Evolutionary conservation across 2,888 invertebrate species (phyloP).

Genomic region (Junonia oenone): DNA sequence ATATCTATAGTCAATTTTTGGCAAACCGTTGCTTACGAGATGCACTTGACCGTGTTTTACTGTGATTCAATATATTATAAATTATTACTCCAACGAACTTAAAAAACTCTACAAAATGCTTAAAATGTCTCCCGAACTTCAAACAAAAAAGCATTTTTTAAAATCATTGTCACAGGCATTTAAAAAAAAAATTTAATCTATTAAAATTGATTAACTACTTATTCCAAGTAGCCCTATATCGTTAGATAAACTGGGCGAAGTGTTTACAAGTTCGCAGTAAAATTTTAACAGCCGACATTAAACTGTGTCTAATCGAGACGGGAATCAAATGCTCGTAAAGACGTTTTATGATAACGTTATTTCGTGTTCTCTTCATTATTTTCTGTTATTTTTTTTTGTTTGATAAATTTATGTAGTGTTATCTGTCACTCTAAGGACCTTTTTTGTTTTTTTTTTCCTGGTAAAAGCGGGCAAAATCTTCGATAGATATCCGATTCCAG

Average conservation of each 20-base stretch:
- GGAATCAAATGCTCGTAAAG: conserved; percentile 28
- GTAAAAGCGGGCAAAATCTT: too few relatives aligned
- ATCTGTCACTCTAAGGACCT: not conserved
- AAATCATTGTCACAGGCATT: not conserved
- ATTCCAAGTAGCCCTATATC: conserved; percentile 5
- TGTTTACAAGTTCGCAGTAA: conserved; percentile 15
- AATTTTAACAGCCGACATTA: conserved; percentile 23
- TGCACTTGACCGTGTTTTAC: too few relatives aligned
- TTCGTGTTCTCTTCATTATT: conserved; percentile 1
- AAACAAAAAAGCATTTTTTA: not conserved
- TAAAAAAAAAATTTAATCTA: not conserved
- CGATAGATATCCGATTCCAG: too few relatives aligned
- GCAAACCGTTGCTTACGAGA: too few relatives aligned
- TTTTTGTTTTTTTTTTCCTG: not conserved
- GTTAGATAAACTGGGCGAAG: not conserved
- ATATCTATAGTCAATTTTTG: too few relatives aligned
- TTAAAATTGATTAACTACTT: not conserved
- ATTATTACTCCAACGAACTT: too few relatives aligned
- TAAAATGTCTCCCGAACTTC: too few relatives aligned
- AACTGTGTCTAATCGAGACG: conserved; percentile 26
- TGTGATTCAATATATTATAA: too few relatives aligned
- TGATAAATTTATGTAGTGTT: not conserved
- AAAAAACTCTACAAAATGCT: too few relatives aligned
- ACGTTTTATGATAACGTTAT: conserved; percentile 20
- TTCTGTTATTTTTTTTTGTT: conserved; percentile 1